phyloP scores from a whole-genome alignment of 1,140 invertebrate genomes.

The Papilio polyxenes region DNA sequence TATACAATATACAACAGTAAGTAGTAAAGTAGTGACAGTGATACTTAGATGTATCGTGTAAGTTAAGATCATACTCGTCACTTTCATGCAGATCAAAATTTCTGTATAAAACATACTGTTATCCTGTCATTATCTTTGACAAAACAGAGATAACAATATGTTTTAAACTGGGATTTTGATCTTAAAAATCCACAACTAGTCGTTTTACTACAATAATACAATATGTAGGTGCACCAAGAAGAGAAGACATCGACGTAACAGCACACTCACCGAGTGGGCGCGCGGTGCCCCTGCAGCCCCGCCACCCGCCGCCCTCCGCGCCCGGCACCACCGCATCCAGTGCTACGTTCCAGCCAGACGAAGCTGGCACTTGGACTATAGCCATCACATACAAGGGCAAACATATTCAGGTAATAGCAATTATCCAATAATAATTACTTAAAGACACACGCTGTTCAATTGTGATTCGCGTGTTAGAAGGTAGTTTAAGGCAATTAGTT shows the following conservation, averaged over 20 bases:
- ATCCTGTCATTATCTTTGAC: too few species aligned
- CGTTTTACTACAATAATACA: neutral
- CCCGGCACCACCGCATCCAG: conserved; percentile 81
- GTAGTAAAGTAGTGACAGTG: neutral
- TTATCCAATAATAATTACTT: neutral
- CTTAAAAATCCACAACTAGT: too few species aligned
- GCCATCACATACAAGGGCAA: conserved; percentile 97
- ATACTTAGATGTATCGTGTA: too few species aligned
- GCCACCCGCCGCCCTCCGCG: conserved; percentile 72
- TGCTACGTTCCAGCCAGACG: conserved; percentile 97
- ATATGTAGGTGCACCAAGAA: conserved; percentile 87
- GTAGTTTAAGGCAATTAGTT: too few species aligned
- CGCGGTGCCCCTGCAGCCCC: conserved; percentile 61
- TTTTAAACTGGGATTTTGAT: too few species aligned
- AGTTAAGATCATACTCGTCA: too few species aligned
- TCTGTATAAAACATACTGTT: too few species aligned
- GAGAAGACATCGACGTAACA: conserved; percentile 92
- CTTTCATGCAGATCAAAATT: too few species aligned
- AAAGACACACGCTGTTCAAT: too few species aligned
- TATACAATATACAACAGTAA: neutral
- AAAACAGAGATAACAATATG: too few species aligned
- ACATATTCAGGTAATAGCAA: conserved; percentile 88
- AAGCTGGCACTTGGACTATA: conserved; percentile 98
- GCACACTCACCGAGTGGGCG: conserved; percentile 93
- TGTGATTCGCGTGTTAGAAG: too few species aligned